Evolutionary conservation across 2,113 vertebrate species (phyloP).

Genomic region (Clinocottus analis): DNA sequence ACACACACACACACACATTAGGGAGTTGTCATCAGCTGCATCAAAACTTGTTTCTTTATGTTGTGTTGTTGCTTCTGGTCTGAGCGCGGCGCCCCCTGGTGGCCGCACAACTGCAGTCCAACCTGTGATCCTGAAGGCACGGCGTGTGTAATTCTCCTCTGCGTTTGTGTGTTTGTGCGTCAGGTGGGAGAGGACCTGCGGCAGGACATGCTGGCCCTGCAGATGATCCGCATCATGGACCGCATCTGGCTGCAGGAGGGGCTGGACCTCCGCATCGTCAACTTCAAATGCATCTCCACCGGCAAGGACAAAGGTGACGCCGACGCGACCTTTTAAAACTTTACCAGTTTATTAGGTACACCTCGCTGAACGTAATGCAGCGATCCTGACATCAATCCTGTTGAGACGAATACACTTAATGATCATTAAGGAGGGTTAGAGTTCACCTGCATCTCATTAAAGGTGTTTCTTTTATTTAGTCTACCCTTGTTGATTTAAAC

Average conservation of each 20-base stretch:
- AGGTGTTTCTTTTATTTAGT: too few relatives aligned
- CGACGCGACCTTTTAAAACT: too few relatives aligned
- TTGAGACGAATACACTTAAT: too few relatives aligned
- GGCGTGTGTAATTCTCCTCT: background rate
- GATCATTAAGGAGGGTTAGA: too few relatives aligned
- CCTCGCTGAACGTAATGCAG: background rate
- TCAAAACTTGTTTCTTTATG: background rate
- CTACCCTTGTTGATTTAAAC: too few relatives aligned
- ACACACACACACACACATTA: background rate
- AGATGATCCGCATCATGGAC: constrained; percentile 99
- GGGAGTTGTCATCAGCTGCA: background rate
- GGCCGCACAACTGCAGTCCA: constrained; percentile 27
- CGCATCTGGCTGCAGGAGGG: constrained; percentile 98
- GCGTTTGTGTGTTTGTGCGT: background rate
- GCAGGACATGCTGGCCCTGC: constrained; percentile 98
- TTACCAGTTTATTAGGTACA: background rate
- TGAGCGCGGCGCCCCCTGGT: constrained; percentile 64
- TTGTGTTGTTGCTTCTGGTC: background rate
- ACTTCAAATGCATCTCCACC: constrained; percentile 98
- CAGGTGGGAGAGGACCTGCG: constrained; percentile 97
- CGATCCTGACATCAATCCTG: too few relatives aligned
- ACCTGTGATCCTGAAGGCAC: background rate
- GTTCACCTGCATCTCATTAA: too few relatives aligned
- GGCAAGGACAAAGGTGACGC: constrained; percentile 96
- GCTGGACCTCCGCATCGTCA: constrained; percentile 95